Base-by-base conservation (phyloP, 2,797 vertebrate species). In the Jordanella pulchra region DNA sequence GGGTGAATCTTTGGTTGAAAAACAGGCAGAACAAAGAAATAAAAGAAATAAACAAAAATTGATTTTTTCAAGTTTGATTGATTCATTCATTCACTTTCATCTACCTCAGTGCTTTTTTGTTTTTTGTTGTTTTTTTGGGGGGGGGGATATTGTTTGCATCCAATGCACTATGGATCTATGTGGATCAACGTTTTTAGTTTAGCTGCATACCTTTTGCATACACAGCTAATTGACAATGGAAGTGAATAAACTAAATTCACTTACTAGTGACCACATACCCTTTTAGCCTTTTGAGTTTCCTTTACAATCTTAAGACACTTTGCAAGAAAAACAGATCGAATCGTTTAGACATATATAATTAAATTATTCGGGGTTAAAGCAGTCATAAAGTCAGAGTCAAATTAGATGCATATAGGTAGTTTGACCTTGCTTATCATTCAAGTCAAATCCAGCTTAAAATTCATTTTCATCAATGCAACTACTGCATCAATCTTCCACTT, bases 1-100 rank as follows among this genome's bases (percentile, higher is more conserved):
- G 76, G 71, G 79, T 45, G 25, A 65, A 69, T 25, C 4, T 65
- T 80, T 67, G 71, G 45, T 63, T 48, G 67, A 51, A 71, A 53
- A 32, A 80, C 17, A 13, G 51, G 21, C 23, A 55, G 13, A 42
- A n/a, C 1, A 69, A 64, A 79, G 18, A n/a, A 39, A 35, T 4
- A 74, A 30, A 71, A 71, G n/a, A 61, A 71, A 53, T 42, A 48
- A 50, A 14, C 61, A 7, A 17, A 39, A 21, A 11, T 48, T 72
- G 47, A 39, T 39, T 39, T 39, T n/a, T n/a, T n/a, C n/a, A n/a
- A n/a, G n/a, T n/a, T n/a, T n/a, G n/a, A n/a, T n/a, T n/a, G n/a
- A n/a, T n/a, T n/a, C n/a, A n/a, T n/a, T n/a, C n/a, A 39, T 39
- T 39, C 9, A 39, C 35, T 5, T 39, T 39, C 35, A 39, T 7